Base-by-base conservation (phyloP, 2,797 vertebrate species). In the Spinus olivaceus region DNA sequence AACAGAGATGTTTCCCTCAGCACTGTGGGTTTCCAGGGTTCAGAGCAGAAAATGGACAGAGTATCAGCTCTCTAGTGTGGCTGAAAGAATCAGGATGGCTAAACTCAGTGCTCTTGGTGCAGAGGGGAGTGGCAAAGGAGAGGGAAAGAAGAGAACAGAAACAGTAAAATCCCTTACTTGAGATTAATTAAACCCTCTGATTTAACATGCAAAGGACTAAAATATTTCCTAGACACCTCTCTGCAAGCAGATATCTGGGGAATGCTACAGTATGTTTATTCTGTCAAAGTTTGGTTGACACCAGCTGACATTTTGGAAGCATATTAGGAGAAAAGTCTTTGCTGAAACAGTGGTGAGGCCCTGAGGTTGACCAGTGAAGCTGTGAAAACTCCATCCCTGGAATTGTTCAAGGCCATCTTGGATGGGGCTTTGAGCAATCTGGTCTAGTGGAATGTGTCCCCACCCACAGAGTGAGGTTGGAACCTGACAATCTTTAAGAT, bases 1-100 rank as follows among this genome's bases (percentile, higher is more conserved):
- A 57, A 30, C 49, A 37, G 28, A 41, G 25, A 7, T 0, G 5
- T 32, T 83, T 39, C 39, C 27, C 23, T 32, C 49, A 86, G n/a
- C 1, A 0, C 32, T 21, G 50, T 0, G 1, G 17, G 17, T 50
- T 86, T 69, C 11, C 44, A 80, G 63, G n/a, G 21, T 10, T 84
- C 33, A 63, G 46, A 71, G 66, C 21, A 80, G 67, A 66, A 47
- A 39, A 35, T 3, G 50, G n/a, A n/a, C 4, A 20, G 27, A 82
- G 14, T 47, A 9, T 51, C 27, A 39, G 2, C 30, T 73, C n/a
- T 87, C 35, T 18, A 25, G 24, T 5, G 39, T 14, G 6, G 2
- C 1, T 80, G 64, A 65, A 78, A 85, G 59, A 50, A 76, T 6
- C n/a, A 63, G 9, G 16, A 56, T 54, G 25, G 32, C 20, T 72